Conservation (phyloP, 1,140 invertebrate genomes). For the Penaeus vannamei region DNA sequence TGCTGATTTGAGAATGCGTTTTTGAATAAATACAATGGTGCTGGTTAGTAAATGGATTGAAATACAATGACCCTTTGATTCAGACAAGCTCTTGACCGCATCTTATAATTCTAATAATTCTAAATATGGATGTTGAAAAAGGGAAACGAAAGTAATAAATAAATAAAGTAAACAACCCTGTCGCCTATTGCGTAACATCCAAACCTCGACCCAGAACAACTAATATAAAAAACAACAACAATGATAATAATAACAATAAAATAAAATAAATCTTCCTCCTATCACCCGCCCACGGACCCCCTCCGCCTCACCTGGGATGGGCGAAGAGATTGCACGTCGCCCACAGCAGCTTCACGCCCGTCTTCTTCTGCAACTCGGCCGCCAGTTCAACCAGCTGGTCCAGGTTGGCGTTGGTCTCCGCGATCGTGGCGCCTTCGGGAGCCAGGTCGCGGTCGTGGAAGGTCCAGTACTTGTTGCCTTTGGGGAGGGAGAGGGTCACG, state of each 20-base stretch:
- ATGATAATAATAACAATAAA: background rate
- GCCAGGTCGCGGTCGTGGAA: constrained; percentile 77
- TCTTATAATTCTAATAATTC: too few species aligned
- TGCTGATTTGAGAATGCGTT: background rate
- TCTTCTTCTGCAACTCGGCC: constrained; percentile 75
- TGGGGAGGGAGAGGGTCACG: background rate
- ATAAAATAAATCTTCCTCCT: too few species aligned
- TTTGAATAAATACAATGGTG: too few species aligned
- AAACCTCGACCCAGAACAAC: too few species aligned
- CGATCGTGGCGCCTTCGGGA: constrained; percentile 73
- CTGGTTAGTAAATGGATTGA: too few species aligned
- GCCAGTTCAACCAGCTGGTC: constrained; percentile 77
- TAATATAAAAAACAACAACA: background rate
- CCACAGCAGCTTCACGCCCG: constrained; percentile 78
- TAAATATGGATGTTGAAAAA: too few species aligned
- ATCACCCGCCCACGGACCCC: too few species aligned
- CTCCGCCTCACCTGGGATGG: constrained; percentile 73
- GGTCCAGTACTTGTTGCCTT: constrained; percentile 78
- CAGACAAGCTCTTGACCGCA: too few species aligned
- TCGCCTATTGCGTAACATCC: too few species aligned
- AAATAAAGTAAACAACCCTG: too few species aligned
- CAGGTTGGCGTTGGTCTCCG: constrained; percentile 75
- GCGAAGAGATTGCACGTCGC: constrained; percentile 78
- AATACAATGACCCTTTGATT: too few species aligned
- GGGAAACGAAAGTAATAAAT: too few species aligned